Evolutionary conservation across 2,888 invertebrate species (phyloP).

Genomic region (Biston betularia): DNA sequence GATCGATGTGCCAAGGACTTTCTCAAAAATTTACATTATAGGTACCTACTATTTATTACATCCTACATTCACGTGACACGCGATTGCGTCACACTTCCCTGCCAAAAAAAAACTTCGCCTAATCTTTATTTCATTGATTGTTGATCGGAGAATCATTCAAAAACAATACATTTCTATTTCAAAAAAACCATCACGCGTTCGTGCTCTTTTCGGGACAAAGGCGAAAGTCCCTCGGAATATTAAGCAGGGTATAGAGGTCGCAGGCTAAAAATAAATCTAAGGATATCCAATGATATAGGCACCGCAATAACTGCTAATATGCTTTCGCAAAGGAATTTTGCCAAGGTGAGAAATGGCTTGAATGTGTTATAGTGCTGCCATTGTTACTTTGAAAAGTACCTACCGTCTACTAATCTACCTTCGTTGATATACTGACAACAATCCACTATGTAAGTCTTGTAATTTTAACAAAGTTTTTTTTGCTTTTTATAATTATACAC

Average conservation of each 20-base stretch:
- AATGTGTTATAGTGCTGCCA: conserved; percentile 19
- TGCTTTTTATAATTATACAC: no score
- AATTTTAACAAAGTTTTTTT: no score
- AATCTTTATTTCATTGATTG: conserved; percentile 24
- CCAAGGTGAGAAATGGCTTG: conserved; percentile 32
- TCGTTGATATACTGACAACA: no score
- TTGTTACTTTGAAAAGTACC: neutral
- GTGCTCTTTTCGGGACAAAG: conserved; percentile 54
- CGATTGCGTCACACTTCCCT: conserved; percentile 4
- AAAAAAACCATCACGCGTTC: conserved; percentile 53
- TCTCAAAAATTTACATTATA: no score
- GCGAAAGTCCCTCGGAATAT: conserved; percentile 59
- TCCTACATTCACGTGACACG: neutral
- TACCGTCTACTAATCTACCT: no score
- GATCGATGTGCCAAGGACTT: no score
- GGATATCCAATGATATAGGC: conserved; percentile 44
- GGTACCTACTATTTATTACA: neutral
- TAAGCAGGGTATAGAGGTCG: conserved; percentile 55
- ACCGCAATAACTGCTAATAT: conserved; percentile 50
- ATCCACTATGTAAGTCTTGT: no score
- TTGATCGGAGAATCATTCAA: conserved; percentile 31
- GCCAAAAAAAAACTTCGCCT: conserved; percentile 11
- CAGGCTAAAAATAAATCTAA: conserved; percentile 56
- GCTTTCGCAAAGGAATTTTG: conserved; percentile 45
- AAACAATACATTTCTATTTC: conserved; percentile 52